phyloP scores from a whole-genome alignment of 2,888 invertebrate genomes.

The Parthenolecanium corni region DNA sequence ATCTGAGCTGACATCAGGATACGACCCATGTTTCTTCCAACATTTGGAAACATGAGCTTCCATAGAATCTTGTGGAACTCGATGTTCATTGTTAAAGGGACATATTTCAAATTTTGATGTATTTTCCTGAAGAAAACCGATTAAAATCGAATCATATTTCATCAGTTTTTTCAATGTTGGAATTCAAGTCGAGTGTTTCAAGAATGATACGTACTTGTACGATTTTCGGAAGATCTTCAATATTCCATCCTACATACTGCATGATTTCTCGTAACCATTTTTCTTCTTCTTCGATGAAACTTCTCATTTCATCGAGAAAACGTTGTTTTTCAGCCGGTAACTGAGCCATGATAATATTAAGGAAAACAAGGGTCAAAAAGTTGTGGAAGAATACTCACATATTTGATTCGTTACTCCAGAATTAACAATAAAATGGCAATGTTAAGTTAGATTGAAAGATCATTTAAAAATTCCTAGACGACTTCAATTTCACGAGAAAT shows the following conservation, averaged over 20 bases:
- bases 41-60: constrained; percentile 42
- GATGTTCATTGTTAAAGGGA: constrained; percentile 42
- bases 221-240: background rate
- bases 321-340: background rate
- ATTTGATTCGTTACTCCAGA: too few species aligned
- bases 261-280: constrained; percentile 3
- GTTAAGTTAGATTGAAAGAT: too few species aligned
- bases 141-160: background rate
- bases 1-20: constrained; percentile 33
- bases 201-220: background rate
- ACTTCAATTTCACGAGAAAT: too few species aligned
- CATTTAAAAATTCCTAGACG: too few species aligned
- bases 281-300: constrained; percentile 11
- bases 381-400: too few species aligned
- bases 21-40: constrained; percentile 42
- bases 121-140: background rate
- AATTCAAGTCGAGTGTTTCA: background rate
- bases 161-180: background rate
- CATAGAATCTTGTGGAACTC: constrained; percentile 39
- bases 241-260: constrained; percentile 9
- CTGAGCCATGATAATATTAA: too few species aligned
- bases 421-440: too few species aligned
- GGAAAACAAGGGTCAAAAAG: too few species aligned
- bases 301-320: background rate
- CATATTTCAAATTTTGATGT: constrained; percentile 14